Conservation (phyloP, 2,113 vertebrate species). For the Mesocricetus auratus region DNA sequence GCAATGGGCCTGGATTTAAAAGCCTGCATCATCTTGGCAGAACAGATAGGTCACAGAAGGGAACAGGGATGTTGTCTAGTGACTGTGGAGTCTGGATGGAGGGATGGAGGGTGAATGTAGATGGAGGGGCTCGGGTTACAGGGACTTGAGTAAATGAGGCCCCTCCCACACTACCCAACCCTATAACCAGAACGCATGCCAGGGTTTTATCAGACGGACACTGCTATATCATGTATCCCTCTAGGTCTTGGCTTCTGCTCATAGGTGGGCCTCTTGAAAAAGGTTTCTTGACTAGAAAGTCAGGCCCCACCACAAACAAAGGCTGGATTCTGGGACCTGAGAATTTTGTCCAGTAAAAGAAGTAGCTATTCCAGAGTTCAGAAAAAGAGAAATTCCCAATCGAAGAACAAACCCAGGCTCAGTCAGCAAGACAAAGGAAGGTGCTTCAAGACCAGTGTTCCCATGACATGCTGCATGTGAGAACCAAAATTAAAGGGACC, state of each 20-base stretch:
- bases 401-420: not conserved
- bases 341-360: not conserved
- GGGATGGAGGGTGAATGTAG: not conserved
- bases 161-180: not conserved
- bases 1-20: not conserved
- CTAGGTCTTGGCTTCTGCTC: not conserved
- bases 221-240: not conserved
- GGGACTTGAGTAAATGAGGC: not conserved
- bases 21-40: not conserved
- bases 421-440: not conserved
- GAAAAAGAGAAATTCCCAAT: not conserved
- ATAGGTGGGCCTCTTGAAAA: not conserved
- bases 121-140: not conserved
- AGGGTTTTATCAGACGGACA: not conserved
- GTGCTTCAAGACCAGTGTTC: not conserved
- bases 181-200: too few relatives aligned
- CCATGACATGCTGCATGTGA: rapidly evolving
- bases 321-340: not conserved
- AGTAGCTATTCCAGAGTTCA: not conserved
- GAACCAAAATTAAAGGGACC: not conserved
- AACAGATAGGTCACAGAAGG: not conserved
- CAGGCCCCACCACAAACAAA: not conserved
- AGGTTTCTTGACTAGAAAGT: not conserved
- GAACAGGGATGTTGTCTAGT: not conserved
- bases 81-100: not conserved